Evolutionary conservation across 2,888 invertebrate species (phyloP).

Genomic region (Mimas tiliae): DNA sequence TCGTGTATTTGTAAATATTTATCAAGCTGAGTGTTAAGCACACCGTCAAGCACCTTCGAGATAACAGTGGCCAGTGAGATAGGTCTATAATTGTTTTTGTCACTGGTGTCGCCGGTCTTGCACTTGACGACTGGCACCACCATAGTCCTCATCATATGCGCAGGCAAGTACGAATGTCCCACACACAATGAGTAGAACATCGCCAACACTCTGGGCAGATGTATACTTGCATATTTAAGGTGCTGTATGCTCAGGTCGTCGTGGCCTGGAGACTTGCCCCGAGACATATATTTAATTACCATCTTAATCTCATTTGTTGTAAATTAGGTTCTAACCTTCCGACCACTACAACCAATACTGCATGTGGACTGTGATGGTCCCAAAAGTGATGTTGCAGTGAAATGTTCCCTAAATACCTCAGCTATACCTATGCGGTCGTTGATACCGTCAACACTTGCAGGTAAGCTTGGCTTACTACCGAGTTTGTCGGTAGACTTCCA

Average conservation of each 20-base stretch:
- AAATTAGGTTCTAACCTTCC: not conserved
- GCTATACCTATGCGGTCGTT: not conserved
- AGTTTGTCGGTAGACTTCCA: not conserved
- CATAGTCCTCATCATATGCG: constrained; percentile 20
- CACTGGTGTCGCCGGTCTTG: constrained; percentile 7
- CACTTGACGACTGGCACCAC: constrained; percentile 16
- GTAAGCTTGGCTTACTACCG: not conserved
- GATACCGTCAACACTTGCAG: not conserved
- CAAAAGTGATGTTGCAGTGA: not conserved
- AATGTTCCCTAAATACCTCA: not conserved
- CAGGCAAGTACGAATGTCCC: constrained; percentile 1
- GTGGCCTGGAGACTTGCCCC: constrained; percentile 19
- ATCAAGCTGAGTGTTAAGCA: not conserved
- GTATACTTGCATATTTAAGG: constrained; percentile 1
- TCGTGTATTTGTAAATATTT: too few species aligned
- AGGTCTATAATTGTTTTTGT: too few species aligned
- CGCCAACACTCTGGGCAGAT: constrained; percentile 16
- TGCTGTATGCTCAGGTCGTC: constrained; percentile 18
- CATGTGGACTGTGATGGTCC: not conserved
- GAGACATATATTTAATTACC: not conserved
- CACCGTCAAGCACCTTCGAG: not conserved
- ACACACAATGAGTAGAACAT: constrained; percentile 4
- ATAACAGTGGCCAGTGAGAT: too few species aligned
- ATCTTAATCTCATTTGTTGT: not conserved
- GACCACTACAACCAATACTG: too few species aligned